These are phyloP conservation scores for Oryzias sinensis DNA, from an alignment of 2,797 vertebrate genomes.

Conservation along the genomic window DNA sequence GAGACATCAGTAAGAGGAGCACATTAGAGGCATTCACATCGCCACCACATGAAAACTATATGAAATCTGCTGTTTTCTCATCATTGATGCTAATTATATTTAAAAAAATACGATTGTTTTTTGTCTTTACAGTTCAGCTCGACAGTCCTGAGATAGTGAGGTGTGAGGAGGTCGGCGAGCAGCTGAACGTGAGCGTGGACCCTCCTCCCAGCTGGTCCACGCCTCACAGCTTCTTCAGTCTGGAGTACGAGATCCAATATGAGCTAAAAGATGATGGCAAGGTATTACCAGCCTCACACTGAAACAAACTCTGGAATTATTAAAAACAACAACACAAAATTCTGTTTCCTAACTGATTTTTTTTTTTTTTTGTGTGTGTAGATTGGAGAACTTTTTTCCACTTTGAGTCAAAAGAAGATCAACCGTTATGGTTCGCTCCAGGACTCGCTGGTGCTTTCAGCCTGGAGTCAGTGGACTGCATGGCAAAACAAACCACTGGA, in stretches of 20 bases:
- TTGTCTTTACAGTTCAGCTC: constrained; percentile 55
- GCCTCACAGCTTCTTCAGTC: constrained; percentile 76
- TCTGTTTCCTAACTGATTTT: constrained; percentile 10
- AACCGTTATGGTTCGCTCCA: constrained; percentile 72
- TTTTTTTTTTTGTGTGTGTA: constrained; percentile 26
- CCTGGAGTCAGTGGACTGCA: constrained; percentile 77
- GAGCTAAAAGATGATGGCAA: constrained; percentile 52
- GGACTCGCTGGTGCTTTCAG: constrained; percentile 69
- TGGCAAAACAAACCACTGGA: constrained; percentile 73
- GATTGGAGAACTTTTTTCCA: constrained; percentile 1
- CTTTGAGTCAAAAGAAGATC: constrained; percentile 51
- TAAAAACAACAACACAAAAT: neutral
- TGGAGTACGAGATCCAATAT: constrained; percentile 76
- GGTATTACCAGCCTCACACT: constrained; percentile 42
- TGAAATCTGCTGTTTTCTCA: neutral
- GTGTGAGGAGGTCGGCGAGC: constrained; percentile 22
- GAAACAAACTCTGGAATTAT: neutral
- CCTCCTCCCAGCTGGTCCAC: constrained; percentile 73
- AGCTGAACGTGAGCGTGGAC: constrained; percentile 52
- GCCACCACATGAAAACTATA: neutral
- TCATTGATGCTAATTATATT: neutral
- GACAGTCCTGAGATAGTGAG: constrained; percentile 53
- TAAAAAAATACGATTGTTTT: neutral
- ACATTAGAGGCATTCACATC: constrained; percentile 2
- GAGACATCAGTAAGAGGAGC: constrained; percentile 71